These are phyloP conservation scores for Microchirus variegatus DNA, from an alignment of 2,797 vertebrate species.

Conservation along the genomic window DNA sequence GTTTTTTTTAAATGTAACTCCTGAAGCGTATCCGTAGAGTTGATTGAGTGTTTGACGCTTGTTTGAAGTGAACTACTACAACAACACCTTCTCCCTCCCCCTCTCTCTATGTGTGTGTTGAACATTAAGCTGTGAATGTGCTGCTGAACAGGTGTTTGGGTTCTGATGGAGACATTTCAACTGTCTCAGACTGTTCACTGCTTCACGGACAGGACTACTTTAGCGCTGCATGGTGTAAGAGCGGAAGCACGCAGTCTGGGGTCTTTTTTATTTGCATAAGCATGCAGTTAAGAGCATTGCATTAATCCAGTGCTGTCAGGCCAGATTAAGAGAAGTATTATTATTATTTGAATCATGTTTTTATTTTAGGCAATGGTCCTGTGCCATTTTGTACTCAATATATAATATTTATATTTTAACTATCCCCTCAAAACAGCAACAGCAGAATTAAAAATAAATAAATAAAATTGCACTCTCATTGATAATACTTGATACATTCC, in stretches of 20 bases:
- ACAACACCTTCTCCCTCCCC: no score
- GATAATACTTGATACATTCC: constrained; percentile 81
- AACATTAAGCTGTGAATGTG: constrained; percentile 42
- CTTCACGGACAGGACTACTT: constrained; percentile 15
- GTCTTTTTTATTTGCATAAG: constrained; percentile 59
- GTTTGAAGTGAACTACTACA: no score
- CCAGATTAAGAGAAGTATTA: constrained; percentile 18
- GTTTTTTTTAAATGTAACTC: neutral
- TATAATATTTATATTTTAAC: constrained; percentile 52
- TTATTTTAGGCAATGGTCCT: constrained; percentile 21
- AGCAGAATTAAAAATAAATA: constrained; percentile 28
- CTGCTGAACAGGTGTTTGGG: no score
- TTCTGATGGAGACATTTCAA: constrained; percentile 36
- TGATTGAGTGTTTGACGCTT: no score
- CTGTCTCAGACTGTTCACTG: constrained; percentile 25
- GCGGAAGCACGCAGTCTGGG: constrained; percentile 18
- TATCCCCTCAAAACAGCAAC: constrained; percentile 40
- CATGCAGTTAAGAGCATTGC: constrained; percentile 42
- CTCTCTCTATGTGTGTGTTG: no score
- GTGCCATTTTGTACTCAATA: constrained; percentile 53
- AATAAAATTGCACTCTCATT: constrained; percentile 64
- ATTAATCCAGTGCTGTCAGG: constrained; percentile 40
- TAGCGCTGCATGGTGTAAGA: constrained; percentile 17
- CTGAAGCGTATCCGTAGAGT: no score
- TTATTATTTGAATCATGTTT: constrained; percentile 17